These are phyloP conservation scores for Enteromius argenteus DNA, from an alignment of 2,797 vertebrate species.

Conservation along the genomic window DNA sequence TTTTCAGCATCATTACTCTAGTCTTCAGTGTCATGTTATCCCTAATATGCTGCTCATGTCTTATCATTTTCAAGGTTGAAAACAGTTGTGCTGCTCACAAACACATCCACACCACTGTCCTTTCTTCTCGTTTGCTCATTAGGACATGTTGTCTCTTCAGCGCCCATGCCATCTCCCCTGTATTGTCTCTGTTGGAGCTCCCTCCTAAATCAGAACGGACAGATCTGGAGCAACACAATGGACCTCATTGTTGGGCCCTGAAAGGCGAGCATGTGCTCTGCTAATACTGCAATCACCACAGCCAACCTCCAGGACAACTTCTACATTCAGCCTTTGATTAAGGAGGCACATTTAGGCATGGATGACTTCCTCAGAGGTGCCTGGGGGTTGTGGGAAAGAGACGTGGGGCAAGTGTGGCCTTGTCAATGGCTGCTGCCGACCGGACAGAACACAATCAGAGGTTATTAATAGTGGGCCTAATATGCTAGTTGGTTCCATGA, in stretches of 20 bases:
- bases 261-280: slow-evolving; percentile 86
- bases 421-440: slow-evolving; percentile 56
- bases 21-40: too few species aligned
- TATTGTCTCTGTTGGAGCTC: slow-evolving; percentile 70
- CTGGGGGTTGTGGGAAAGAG: slow-evolving; percentile 83
- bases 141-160: slow-evolving; percentile 55
- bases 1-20: too few species aligned
- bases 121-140: slow-evolving; percentile 54
- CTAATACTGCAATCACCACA: slow-evolving; percentile 80
- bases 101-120: slow-evolving; percentile 25
- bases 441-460: slow-evolving; percentile 58
- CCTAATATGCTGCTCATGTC: too few species aligned
- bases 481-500: slow-evolving; percentile 15
- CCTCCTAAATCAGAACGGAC: slow-evolving; percentile 80
- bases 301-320: slow-evolving; percentile 84
- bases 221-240: slow-evolving; percentile 80
- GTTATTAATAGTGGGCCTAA: slow-evolving; percentile 59
- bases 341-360: slow-evolving; percentile 87
- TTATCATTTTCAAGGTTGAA: not conserved
- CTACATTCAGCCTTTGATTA: slow-evolving; percentile 87
- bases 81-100: not conserved
- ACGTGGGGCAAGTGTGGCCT: slow-evolving; percentile 72
- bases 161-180: slow-evolving; percentile 54
- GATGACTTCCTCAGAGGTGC: slow-evolving; percentile 86
- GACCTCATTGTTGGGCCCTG: slow-evolving; percentile 79